Evolutionary conservation across 1,140 invertebrate species (phyloP).

Genomic region (Ylistrum balloti): DNA sequence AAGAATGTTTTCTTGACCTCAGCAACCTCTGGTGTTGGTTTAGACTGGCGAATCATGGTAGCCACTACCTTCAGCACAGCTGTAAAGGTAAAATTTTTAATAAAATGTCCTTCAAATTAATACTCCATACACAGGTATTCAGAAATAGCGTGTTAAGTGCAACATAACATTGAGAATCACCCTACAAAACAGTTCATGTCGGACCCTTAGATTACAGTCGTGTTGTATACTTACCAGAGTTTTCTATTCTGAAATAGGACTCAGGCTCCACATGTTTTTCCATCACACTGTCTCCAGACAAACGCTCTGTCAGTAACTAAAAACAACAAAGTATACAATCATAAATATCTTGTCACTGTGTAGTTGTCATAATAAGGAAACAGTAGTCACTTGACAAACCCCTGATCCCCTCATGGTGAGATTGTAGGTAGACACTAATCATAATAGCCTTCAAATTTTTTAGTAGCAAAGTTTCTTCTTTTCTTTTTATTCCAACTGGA

Average conservation of each 20-base stretch:
- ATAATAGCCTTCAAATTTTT: too few relatives aligned
- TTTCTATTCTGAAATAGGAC: constrained; percentile 96
- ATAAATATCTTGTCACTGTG: too few relatives aligned
- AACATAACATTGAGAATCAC: too few relatives aligned
- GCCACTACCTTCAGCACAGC: constrained; percentile 99
- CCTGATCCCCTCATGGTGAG: too few relatives aligned
- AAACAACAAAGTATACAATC: background rate
- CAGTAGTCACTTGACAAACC: too few relatives aligned
- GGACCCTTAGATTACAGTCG: background rate
- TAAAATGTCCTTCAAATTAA: background rate
- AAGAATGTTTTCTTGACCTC: constrained; percentile 97
- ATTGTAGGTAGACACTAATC: too few relatives aligned
- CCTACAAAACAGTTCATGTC: background rate
- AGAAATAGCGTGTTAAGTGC: too few relatives aligned
- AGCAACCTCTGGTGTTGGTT: constrained; percentile 94
- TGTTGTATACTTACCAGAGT: constrained; percentile 92
- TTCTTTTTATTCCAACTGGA: too few relatives aligned
- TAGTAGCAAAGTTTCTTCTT: too few relatives aligned
- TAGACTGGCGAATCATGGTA: constrained; percentile 97
- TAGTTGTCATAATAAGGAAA: too few relatives aligned
- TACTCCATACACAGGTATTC: too few relatives aligned
- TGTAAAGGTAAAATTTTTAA: constrained; percentile 82
- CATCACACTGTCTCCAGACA: constrained; percentile 96
- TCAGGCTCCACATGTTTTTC: constrained; percentile 96
- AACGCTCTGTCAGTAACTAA: constrained; percentile 97